Percentiles rank a stretch among this genome's conserved stretches.
These are phyloP conservation scores for Staurois parvus DNA, from an alignment of 2,797 vertebrate genomes.

Conservation along the genomic window DNA sequence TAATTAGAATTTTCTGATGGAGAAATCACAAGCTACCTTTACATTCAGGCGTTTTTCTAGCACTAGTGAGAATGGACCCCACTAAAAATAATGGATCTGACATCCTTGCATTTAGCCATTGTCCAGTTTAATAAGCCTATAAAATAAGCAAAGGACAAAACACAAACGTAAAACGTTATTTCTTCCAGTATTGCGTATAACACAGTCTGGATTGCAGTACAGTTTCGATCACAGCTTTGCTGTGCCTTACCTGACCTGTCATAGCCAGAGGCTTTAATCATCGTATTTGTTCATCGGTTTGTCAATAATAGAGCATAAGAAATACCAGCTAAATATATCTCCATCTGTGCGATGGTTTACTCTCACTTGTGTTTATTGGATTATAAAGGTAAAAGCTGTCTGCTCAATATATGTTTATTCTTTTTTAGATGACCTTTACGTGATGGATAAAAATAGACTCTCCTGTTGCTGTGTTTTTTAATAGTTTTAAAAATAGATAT, in stretches of 20 bases:
- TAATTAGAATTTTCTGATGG: too few species aligned
- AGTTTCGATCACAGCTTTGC: not conserved
- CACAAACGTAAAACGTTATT: too few species aligned
- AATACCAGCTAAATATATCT: conserved; percentile 15
- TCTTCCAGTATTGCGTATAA: too few species aligned
- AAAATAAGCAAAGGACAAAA: too few species aligned
- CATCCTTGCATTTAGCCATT: too few species aligned
- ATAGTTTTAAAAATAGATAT: not conserved
- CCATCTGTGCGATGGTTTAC: not conserved
- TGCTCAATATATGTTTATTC: not conserved
- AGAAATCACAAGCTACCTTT: too few species aligned
- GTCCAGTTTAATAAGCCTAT: too few species aligned
- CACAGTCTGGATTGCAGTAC: too few species aligned
- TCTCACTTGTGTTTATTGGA: conserved; percentile 4
- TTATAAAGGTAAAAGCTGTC: conserved; percentile 2
- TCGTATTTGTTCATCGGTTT: not conserved
- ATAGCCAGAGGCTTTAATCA: not conserved
- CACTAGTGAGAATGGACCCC: too few species aligned
- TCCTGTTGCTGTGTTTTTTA: not conserved
- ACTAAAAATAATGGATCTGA: too few species aligned
- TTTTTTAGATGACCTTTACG: not conserved
- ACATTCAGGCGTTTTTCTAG: too few species aligned
- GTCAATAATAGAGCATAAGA: conserved; percentile 9
- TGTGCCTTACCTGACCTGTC: not conserved
- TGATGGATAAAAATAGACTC: conserved; percentile 4